phyloP scores from a whole-genome alignment of 2,888 invertebrate species.

The Zygogramma bicolorata region DNA sequence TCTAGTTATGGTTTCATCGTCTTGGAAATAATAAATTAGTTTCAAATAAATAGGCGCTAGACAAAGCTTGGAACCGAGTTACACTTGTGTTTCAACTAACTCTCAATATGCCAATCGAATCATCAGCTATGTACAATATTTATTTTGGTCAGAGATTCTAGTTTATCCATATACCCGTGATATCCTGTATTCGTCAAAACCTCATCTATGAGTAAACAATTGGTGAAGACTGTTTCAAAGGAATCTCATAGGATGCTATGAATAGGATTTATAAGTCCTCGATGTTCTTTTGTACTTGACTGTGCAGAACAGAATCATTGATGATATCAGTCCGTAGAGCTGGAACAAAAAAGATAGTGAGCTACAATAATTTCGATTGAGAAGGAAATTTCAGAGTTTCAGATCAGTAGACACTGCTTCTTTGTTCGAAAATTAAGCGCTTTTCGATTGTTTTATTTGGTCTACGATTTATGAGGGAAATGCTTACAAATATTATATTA shows the following conservation, averaged over 20 bases:
- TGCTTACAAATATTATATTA: no score
- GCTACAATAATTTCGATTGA: no score
- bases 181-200: neutral
- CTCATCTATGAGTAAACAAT: neutral
- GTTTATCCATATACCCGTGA: neutral
- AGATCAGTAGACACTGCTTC: no score
- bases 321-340: constrained; percentile 80
- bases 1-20: no score
- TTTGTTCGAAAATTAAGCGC: no score
- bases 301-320: constrained; percentile 82
- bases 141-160: neutral
- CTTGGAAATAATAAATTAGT: no score
- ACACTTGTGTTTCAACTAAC: neutral
- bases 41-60: no score
- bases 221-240: neutral
- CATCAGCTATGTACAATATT: neutral
- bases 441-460: no score
- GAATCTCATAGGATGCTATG: constrained; percentile 25
- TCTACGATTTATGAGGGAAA: no score
- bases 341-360: constrained; percentile 69
- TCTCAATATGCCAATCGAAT: neutral
- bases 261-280: constrained; percentile 78
- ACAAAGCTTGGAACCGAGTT: no score
- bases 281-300: constrained; percentile 76
- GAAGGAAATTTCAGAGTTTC: no score